Evolutionary conservation across 2,797 vertebrate species (phyloP).

Genomic region (Peromyscus eremicus): DNA sequence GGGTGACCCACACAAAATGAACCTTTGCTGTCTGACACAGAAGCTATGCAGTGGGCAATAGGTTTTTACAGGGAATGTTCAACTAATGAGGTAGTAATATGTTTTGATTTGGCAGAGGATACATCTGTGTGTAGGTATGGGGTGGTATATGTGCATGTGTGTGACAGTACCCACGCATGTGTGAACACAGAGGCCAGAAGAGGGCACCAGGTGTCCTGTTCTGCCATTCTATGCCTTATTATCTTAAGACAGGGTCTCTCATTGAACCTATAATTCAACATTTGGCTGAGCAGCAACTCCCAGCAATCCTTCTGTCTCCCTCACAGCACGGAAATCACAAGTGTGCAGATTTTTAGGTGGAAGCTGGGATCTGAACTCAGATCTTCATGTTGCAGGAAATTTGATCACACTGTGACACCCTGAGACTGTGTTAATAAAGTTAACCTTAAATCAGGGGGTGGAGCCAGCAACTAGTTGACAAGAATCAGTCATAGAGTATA

Average conservation of each 20-base stretch:
- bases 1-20: background rate
- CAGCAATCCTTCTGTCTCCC: background rate
- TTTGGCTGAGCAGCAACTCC: background rate
- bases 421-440: background rate
- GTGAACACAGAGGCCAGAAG: background rate
- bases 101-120: background rate
- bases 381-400: background rate
- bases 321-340: background rate
- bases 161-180: background rate
- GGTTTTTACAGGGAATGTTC: background rate
- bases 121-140: background rate
- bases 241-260: background rate
- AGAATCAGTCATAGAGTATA: background rate
- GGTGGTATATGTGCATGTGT: background rate
- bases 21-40: background rate
- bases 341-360: too few relatives aligned
- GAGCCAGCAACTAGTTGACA: background rate
- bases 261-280: background rate
- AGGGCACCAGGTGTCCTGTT: background rate
- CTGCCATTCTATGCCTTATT: background rate
- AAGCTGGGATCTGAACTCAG: background rate
- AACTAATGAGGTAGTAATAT: background rate
- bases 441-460: background rate
- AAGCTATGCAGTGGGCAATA: background rate
- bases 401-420: background rate